Base-by-base conservation (phyloP, 2,888 invertebrate species). In the Ptychoptera contaminata region DNA sequence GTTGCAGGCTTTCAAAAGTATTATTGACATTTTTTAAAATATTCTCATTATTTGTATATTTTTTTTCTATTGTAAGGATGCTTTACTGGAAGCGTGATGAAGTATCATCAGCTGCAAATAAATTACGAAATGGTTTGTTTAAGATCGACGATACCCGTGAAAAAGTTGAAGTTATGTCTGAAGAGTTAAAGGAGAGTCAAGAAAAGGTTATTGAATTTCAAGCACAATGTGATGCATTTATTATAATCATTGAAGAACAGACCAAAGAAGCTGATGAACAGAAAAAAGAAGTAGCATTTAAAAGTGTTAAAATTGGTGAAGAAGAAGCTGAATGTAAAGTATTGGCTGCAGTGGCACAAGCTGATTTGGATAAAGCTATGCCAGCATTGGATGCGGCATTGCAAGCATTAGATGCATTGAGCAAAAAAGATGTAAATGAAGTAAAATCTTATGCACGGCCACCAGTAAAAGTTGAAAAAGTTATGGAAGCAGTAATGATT, bases 381-480 rank as follows among this genome's bases (percentile, higher is more conserved):
- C 92, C 91, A 0, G 87, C 88, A 11, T 65, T 92, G 1, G 79
- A 88, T 34, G 88, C 85, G 55, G 91, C 91, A 23, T 75, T 85
- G 2, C 56, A 53, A 32, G 86, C 87, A 1, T 62, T 88, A 42
- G 83, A 85, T 56, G 73, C 85, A 1, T 61, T 90, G 14, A 87
- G 84, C 58, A 88, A 87, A 63, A 85, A 84, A 58, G 87, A 88
- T 58, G 78, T 92, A 45, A 79, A 84, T 36, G 91, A 92, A 70
- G 84, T 92, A 47, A 88, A 87, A 60, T 88, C 90, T 0, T 92
- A 91, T 60, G 80, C 82, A 0, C 79, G 82, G 47, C 92, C 92
- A 1, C 91, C 91, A 2, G 70, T 75, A 46, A 82, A 87, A 61
- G 90, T 92, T 0, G 86, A 88, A 64, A 85, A 85, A 74, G 85